These are phyloP conservation scores for Pluvianellus socialis DNA, from an alignment of 2,113 vertebrate genomes.

Conservation along the genomic window DNA sequence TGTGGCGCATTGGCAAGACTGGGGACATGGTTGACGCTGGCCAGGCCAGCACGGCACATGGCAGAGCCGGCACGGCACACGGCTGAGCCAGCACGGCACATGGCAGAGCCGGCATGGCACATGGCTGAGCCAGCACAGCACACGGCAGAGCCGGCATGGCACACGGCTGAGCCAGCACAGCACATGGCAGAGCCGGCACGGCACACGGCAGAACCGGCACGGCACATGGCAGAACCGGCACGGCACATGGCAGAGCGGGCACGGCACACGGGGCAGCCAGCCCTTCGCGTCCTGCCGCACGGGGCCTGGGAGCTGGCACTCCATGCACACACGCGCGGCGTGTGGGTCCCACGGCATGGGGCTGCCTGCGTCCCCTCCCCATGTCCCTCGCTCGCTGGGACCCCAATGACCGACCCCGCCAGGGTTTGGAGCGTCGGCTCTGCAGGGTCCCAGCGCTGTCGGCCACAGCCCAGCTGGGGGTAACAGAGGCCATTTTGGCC, in stretches of 20 bases:
- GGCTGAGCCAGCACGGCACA: neutral
- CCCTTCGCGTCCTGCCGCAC: neutral
- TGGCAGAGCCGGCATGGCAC: too few species aligned
- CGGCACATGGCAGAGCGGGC: neutral
- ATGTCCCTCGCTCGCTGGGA: fast-evolving
- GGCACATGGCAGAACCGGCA: neutral
- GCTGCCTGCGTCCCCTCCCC: neutral
- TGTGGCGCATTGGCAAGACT: fast-evolving
- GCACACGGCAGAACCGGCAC: too few species aligned
- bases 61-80: neutral
- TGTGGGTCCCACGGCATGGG: fast-evolving
- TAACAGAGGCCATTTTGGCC: neutral
- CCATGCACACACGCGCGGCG: fast-evolving
- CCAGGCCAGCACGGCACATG: fast-evolving
- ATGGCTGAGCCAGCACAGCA: neutral
- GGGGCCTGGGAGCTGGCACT: fast-evolving
- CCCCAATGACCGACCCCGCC: fast-evolving
- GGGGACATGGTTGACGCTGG: fast-evolving
- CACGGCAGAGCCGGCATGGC: fast-evolving
- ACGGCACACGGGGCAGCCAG: neutral
- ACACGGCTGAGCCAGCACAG: fast-evolving
- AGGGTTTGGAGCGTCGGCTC: neutral
- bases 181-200: neutral
- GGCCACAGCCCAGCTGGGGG: neutral
- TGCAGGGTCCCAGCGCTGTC: neutral